Conservation (phyloP, 2,888 invertebrate genomes). For the Cremastobaeus sp. region DNA sequence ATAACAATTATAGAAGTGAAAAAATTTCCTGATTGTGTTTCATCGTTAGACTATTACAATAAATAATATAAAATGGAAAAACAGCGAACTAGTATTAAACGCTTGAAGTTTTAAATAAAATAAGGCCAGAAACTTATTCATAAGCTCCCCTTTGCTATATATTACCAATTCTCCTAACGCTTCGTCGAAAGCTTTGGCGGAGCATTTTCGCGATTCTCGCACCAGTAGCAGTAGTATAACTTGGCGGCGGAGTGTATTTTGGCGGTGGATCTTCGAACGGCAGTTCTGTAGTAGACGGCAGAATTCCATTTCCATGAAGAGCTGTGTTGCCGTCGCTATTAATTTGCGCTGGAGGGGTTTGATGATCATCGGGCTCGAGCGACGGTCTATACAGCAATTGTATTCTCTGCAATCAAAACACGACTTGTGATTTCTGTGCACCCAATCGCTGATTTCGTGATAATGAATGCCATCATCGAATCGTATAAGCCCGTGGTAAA, state of each 20-base stretch:
- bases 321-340: slow-evolving; percentile 66
- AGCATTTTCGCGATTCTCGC: slow-evolving; percentile 87
- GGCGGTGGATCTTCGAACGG: slow-evolving; percentile 89
- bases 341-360: slow-evolving; percentile 68
- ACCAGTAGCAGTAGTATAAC: slow-evolving; percentile 94
- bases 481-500: no score
- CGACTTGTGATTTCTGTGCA: no score
- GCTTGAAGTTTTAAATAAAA: no score
- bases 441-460: no score
- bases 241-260: slow-evolving; percentile 95
- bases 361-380: slow-evolving; percentile 79
- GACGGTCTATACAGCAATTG: slow-evolving; percentile 90
- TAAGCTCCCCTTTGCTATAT: no score
- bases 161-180: slow-evolving; percentile 84
- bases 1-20: background rate
- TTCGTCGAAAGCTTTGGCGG: slow-evolving; percentile 87
- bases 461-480: no score
- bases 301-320: slow-evolving; percentile 70
- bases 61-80: no score
- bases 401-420: slow-evolving; percentile 83
- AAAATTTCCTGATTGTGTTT: no score
- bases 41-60: no score
- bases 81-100: no score
- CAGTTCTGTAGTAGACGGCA: slow-evolving; percentile 72
- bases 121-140: no score